Base-by-base conservation (phyloP, 2,113 vertebrate genomes). In the Chionodraco myersi region DNA sequence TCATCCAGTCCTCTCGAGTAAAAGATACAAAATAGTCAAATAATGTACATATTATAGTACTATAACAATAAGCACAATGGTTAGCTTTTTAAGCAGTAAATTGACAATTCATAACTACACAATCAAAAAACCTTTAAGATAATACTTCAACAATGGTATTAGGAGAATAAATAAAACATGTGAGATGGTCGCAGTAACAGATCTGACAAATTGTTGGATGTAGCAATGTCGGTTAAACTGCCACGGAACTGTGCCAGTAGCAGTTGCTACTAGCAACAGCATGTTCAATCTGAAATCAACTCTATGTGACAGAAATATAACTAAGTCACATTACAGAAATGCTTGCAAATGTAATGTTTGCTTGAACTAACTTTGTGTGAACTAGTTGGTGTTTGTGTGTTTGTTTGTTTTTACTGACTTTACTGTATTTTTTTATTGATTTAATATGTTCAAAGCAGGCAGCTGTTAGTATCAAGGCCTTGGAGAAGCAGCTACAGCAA, bases 401-500 rank as follows among this genome's bases (percentile, higher is more conserved):
- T 1, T 60, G 49, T 60, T 60, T 10, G 21, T 21, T 69, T n/a
- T 36, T n/a, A 16, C 11, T 36, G n/a, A 34, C 34, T 30, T 48
- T 49, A 15, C 10, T 60, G 11, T 49, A 34, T 18, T 8, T 77
- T 53, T 53, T 8, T 77, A 41, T 58, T 56, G 10, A 10, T 71
- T 73, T 47, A n/a, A 41, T 52, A n/a, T 57, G 53, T 58, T 74
- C 45, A 12, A 41, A 73, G 41, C 84, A 95, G 94, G 82, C 84
- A 7, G 4, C 84, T 21, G 72, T 91, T 4, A 83, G 89, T 7
- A 84, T 90, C 26, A 95, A 93, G 71, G 63, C 90, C 30, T 59
- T 91, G 73, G 97, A 98, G 80, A 99, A 96, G 66, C 96, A 95
- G 66, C 71, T 92, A 4, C 95, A 96, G 72, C 95, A 96, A 75